Base-by-base conservation (phyloP, 2,113 vertebrate species). In the Oncorhynchus kisutch region DNA sequence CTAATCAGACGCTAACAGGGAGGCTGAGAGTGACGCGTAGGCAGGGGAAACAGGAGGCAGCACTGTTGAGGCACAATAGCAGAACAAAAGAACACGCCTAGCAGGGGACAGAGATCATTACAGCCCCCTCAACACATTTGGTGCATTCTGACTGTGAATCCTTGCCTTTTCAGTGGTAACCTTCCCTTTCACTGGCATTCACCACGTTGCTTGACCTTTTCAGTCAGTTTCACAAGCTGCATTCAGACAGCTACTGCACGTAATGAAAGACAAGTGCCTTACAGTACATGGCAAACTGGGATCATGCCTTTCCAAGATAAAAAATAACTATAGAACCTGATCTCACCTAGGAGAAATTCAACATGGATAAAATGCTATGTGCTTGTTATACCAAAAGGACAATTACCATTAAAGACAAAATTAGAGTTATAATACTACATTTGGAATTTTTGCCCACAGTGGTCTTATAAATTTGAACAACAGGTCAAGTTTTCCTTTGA, bases 1-100 rank as follows among this genome's bases (percentile, higher is more conserved):
- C 80, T 78, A 83, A 86, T 88, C 80, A 81, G 62, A 76, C 77
- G 62, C 82, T 77, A 81, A 84, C 84, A 73, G 79, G 72, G 75
- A 86, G 66, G 73, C 70, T 81, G 66, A 48, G 75, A 86, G 75
- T 34, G 73, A 85, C 29, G 59, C 1, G n/a, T 7, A 5, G 71
- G 68, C 22, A 24, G 57, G 29, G 12, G 49, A 73, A 54, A 71
- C 68, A 72, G 73, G 80, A 82, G 70, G 65, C 67, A 54, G 73
- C 51, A n/a, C 71, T 79, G 84, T 82, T 80, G 72, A 65, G 20
- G 60, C 34, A 73, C 74, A 69, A 66, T 73, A 54, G 49, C 54
- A 72, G 82, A 85, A 87, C 77, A 86, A 84, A 89, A 73, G 20
- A 80, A 72, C 75, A 75, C 3, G 18, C 70, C 71, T 78, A 69